Evolutionary conservation across 2,888 invertebrate genomes (phyloP).

Genomic region (Drosophila longiperda): DNA sequence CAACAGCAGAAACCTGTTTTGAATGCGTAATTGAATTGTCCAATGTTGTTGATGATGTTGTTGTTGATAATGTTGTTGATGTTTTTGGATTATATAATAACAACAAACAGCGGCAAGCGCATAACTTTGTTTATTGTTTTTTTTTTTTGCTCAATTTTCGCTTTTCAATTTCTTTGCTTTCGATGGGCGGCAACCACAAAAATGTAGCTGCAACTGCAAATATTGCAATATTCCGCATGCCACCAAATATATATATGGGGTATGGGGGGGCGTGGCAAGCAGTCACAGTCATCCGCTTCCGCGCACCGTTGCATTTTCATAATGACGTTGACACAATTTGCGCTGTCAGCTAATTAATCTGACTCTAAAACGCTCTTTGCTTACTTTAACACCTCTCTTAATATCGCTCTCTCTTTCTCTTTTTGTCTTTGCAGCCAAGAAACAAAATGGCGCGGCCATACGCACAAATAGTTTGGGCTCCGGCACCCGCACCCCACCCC

Average conservation of each 20-base stretch:
- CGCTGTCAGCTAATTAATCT: constrained; percentile 47
- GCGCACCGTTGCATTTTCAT: constrained; percentile 17
- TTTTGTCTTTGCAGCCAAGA: constrained; percentile 88
- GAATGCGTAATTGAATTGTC: constrained; percentile 60
- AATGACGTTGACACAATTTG: constrained; percentile 39
- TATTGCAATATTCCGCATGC: constrained; percentile 44
- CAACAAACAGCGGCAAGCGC: constrained; percentile 18
- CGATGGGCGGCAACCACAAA: constrained; percentile 28
- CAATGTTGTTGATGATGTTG: constrained; percentile 19
- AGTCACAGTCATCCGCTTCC: constrained; percentile 39
- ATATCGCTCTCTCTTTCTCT: not conserved
- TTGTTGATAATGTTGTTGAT: constrained; percentile 1
- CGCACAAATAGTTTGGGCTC: constrained; percentile 95
- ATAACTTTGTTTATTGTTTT: constrained; percentile 24
- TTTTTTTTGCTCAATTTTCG: constrained; percentile 36
- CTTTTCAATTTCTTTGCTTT: constrained; percentile 62
- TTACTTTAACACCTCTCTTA: constrained; percentile 6
- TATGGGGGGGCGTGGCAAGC: constrained; percentile 42
- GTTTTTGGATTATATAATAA: constrained; percentile 47
- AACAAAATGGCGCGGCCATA: constrained; percentile 95
- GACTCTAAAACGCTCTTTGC: not conserved
- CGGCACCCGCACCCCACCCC: constrained; percentile 93
- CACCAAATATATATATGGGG: constrained; percentile 10
- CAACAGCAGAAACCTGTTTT: constrained; percentile 45
- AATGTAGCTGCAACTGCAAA: constrained; percentile 20